phyloP scores from a whole-genome alignment of 2,888 invertebrate species.

The Cerceris ruficornis region DNA sequence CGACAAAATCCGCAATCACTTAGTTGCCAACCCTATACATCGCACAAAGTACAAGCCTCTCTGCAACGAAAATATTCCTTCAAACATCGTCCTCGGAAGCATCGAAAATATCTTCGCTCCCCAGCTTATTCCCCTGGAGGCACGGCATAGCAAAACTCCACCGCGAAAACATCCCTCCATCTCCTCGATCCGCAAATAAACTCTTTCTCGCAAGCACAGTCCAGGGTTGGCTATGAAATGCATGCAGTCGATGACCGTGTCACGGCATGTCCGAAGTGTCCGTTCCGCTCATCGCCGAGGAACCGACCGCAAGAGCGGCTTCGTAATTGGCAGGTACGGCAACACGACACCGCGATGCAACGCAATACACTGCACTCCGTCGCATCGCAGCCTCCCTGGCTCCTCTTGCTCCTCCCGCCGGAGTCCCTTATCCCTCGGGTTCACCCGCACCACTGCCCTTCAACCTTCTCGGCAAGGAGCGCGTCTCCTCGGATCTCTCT shows the following conservation, averaged over 20 bases:
- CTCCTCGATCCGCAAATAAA: slow-evolving; percentile 26
- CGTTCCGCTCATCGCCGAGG: slow-evolving; percentile 60
- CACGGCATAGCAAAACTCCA: no score
- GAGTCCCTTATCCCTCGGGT: slow-evolving; percentile 26
- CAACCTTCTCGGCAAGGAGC: slow-evolving; percentile 54
- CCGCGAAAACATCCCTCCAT: no score
- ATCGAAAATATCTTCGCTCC: no score
- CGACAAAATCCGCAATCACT: no score
- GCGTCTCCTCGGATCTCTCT: slow-evolving; percentile 56
- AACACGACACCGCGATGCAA: slow-evolving; percentile 69
- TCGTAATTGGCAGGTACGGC: slow-evolving; percentile 75
- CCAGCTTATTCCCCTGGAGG: no score
- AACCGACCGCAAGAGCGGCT: slow-evolving; percentile 71
- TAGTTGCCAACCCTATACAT: no score
- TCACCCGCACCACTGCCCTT: slow-evolving; percentile 61
- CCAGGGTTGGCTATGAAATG: slow-evolving; percentile 37
- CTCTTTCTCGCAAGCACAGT: slow-evolving; percentile 19
- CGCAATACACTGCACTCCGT: slow-evolving; percentile 59
- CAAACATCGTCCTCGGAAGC: no score
- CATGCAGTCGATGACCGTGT: slow-evolving; percentile 65
- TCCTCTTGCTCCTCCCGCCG: slow-evolving; percentile 14
- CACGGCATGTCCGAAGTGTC: slow-evolving; percentile 65
- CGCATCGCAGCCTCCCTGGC: slow-evolving; percentile 28
- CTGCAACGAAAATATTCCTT: no score
- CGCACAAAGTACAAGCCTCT: no score